Conservation (phyloP, 2,113 vertebrate species). For the Meles meles region DNA sequence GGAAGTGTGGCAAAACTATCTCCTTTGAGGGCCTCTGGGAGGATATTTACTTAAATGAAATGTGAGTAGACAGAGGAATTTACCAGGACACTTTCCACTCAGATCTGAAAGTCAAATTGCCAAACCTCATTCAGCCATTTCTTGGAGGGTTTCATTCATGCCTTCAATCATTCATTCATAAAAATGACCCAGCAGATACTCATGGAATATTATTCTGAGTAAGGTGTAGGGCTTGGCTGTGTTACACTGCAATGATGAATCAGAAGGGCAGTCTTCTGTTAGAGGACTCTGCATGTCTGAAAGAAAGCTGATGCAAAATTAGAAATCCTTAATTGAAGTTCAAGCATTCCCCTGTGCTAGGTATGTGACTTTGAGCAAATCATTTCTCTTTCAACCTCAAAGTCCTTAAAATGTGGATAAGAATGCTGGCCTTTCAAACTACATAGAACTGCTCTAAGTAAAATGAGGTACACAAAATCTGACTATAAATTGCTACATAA, state of each 20-base stretch:
- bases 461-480: neutral
- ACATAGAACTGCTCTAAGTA: neutral
- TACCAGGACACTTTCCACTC: slow-evolving; percentile 20
- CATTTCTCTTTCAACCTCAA: neutral
- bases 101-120: slow-evolving; percentile 12
- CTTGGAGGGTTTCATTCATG: slow-evolving; percentile 1
- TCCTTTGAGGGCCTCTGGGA: slow-evolving; percentile 19
- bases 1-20: slow-evolving; percentile 22
- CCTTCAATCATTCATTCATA: slow-evolving; percentile 13
- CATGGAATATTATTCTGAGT: neutral
- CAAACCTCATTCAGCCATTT: neutral
- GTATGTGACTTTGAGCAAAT: slow-evolving; percentile 7
- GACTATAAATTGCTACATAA: neutral
- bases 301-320: neutral
- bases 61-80: slow-evolving; percentile 17
- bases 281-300: neutral
- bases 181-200: neutral
- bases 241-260: neutral
- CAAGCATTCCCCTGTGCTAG: neutral
- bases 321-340: neutral
- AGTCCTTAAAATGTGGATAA: neutral
- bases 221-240: neutral
- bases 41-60: slow-evolving; percentile 38
- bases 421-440: neutral
- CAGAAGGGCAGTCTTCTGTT: neutral